Percentiles rank a stretch among this genome's conserved stretches.
These are phyloP conservation scores for Catostylus mosaicus DNA, from an alignment of 30 jellyfish, hydroid and myxozoan genomes.

Conservation along the genomic window DNA sequence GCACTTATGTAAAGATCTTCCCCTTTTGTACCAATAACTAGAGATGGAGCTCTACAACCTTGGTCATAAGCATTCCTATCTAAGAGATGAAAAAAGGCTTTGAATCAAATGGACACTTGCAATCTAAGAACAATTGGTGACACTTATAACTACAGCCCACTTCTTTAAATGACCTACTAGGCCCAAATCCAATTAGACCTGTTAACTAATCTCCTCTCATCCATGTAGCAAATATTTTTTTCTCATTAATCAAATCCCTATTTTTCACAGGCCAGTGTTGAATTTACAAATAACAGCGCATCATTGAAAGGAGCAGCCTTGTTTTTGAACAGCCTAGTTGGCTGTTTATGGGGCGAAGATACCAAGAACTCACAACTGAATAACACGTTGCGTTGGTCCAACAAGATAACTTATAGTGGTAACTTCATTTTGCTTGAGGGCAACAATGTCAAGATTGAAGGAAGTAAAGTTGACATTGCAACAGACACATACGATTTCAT, in stretches of 20 bases:
- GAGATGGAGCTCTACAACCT: no score
- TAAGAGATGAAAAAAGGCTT: no score
- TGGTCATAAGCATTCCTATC: no score
- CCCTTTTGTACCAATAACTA: no score
- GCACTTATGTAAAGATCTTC: no score
- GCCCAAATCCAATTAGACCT: no score
- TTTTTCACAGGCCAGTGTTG: slow-evolving; percentile 42
- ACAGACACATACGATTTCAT: slow-evolving; percentile 55
- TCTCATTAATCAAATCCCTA: neutral
- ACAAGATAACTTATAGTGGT: slow-evolving; percentile 45
- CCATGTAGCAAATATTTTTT: neutral
- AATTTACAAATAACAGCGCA: slow-evolving; percentile 63
- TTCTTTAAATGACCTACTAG: no score
- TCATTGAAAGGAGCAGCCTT: slow-evolving; percentile 75
- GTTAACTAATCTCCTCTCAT: neutral
- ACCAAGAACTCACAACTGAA: neutral
- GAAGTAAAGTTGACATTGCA: slow-evolving; percentile 59
- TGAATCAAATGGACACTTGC: no score
- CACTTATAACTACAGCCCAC: no score
- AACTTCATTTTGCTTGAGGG: slow-evolving; percentile 45
- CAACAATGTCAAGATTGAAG: slow-evolving; percentile 4
- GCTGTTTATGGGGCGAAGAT: slow-evolving; percentile 67
- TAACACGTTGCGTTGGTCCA: slow-evolving; percentile 45
- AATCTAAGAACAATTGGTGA: no score
- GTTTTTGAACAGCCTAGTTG: slow-evolving; percentile 48